Evolutionary conservation across 2,113 vertebrate genomes (phyloP), one percentile per base, ranked within the genome.

Genomic region (Cyprinus carpio): DNA sequence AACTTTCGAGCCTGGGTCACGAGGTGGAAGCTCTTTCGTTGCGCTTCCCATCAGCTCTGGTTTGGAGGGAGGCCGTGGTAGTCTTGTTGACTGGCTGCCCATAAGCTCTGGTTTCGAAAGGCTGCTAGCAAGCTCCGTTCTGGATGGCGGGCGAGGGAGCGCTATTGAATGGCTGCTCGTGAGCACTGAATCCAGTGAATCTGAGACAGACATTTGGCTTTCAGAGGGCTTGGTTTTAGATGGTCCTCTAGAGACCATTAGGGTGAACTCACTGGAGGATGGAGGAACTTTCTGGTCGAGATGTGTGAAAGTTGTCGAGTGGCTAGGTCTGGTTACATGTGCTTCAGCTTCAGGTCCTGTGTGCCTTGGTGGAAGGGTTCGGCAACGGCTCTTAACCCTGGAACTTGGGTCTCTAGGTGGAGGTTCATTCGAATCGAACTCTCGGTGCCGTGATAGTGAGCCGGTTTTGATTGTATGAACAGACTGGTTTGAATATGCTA

Each of bases 361-460:
- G 81, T 92, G 90, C 74, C 87, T 91, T 67, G 93, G 91, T 85
- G 94, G 94, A 91, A 95, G 92, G 84, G 94, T 94, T 88, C 88
- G 94, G 87, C 93, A 94, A 60, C 93, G 94, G 75, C 87, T 83
- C 87, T 92, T 92, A 11, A 82, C 77, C 56, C 87, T 94, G 31
- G 15, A 56, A 23, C 16, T n/a, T 49, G 71, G 84, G 13, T 84
- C 64, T 40, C 6, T 62, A 78, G 51, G 40, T 65, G 84, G 65
- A 40, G 84, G 80, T 25, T 29, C 56, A 3, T 83, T 67, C 3
- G 40, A 16, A 4, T 75, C 27, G 27, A 86, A 37, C 31, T 80
- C 67, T 46, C 25, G 7, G 12, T 79, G 58, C 16, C 37, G 4
- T n/a, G 37, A 37, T 49, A 29, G 18, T 4, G 37, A 43, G 60